Evolutionary conservation across 2,888 invertebrate species (phyloP).

Genomic region (Hemaris fuciformis): DNA sequence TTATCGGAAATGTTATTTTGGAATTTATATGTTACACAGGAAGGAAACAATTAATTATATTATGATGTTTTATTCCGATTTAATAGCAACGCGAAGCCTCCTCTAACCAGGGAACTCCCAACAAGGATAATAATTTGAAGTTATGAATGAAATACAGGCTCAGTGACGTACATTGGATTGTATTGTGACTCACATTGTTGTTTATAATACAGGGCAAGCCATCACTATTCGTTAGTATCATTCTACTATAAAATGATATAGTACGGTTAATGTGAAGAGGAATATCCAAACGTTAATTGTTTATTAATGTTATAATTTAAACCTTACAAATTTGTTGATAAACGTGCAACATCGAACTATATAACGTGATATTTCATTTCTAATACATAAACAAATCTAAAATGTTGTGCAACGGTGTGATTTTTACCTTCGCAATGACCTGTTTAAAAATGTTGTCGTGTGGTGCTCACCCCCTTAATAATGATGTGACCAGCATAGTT

Average conservation of each 20-base stretch:
- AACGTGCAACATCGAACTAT: not conserved
- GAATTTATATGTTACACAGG: not conserved
- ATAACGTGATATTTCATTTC: not conserved
- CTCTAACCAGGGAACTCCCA: slow-evolving; percentile 25
- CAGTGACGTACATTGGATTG: slow-evolving; percentile 8
- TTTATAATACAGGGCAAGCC: slow-evolving; percentile 31
- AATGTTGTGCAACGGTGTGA: not conserved
- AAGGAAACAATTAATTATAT: slow-evolving; percentile 20
- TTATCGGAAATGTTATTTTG: not conserved
- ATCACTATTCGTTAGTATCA: slow-evolving; percentile 28
- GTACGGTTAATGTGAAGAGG: slow-evolving; percentile 39
- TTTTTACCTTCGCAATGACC: not conserved
- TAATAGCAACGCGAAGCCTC: not conserved
- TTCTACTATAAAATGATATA: slow-evolving; percentile 41
- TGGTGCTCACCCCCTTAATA: not conserved
- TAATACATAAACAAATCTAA: not conserved
- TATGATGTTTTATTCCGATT: not conserved
- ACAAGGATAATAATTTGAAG: slow-evolving; percentile 23
- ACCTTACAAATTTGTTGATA: not conserved
- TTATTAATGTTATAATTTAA: slow-evolving; percentile 1
- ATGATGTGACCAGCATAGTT: not conserved
- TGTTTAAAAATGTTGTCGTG: not conserved
- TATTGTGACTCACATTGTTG: slow-evolving; percentile 11
- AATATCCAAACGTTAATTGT: slow-evolving; percentile 21
- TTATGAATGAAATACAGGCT: slow-evolving; percentile 12